Evolutionary conservation across 2,113 vertebrate genomes (phyloP), one percentile per base, ranked within the genome.

Genomic region (Pandion haliaetus): DNA sequence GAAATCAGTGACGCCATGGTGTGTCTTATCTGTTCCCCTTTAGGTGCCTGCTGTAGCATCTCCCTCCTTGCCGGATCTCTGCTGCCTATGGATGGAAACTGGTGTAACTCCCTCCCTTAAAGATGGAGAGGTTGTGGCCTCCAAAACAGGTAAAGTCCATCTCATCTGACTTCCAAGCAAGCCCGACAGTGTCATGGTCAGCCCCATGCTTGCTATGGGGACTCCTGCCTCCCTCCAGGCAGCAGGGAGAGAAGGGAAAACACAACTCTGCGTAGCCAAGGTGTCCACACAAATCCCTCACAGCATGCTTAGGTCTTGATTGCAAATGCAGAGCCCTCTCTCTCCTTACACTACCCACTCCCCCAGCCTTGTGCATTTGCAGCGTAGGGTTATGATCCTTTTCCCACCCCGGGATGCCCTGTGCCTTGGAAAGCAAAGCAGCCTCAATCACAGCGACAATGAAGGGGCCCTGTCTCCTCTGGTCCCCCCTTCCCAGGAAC

Each of bases 1-100:
- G n/a, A 32, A 67, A 73, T 14, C 32, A 47, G 29, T 0, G 1
- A 19, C 0, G 15, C 6, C 24, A 2, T 9, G 12, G 24, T 28
- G 38, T 34, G 12, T 49, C n/a, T 36, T 44, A 25, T 40, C 34
- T 65, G 15, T 21, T 84, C 26, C 23, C 24, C 28, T 55, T 61
- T 19, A 32, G 50, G 17, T 38, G 13, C 31, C 63, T 61, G 20
- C 21, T 34, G 26, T 5, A 58, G 7, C n/a, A 31, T 18, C 26
- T 58, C 14, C 45, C 14, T 69, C 62, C 47, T 69, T 57, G 19
- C 10, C 81, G 82, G n/a, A 44, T 16, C 26, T 71, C 24, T 66
- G 55, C 42, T 62, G 78, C 20, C 65, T 73, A 12, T 8, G 29
- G 40, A 45, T 8, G 17, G 49, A 86, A 79, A 44, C 5, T 10